Percentiles rank a stretch among this genome's conserved stretches.
Evolutionary conservation across 2,888 invertebrate species (phyloP).

Genomic region (Ophioninae sp.): DNA sequence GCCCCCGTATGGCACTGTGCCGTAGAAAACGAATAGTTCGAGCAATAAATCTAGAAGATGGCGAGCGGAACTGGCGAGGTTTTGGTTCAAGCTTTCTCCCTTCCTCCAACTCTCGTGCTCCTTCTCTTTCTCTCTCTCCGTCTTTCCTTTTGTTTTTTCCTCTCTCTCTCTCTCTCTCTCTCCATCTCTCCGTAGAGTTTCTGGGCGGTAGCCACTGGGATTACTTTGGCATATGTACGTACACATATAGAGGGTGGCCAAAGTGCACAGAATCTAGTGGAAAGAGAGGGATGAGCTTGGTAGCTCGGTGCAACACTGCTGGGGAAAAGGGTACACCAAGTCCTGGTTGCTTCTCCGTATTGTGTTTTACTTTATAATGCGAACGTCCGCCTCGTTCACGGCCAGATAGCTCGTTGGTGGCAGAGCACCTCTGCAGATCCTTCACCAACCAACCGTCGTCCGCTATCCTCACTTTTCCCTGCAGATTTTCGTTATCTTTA

Average conservation of each 20-base stretch:
- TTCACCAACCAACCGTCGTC: conserved; percentile 7
- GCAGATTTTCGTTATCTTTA: conserved; percentile 65
- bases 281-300: conserved; percentile 31
- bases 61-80: conserved; percentile 61
- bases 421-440: conserved; percentile 1
- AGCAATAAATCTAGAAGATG: conserved; percentile 71
- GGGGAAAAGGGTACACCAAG: conserved; percentile 21
- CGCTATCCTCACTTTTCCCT: background rate
- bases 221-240: conserved; percentile 36
- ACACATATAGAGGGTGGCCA: conserved; percentile 17
- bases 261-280: conserved; percentile 19
- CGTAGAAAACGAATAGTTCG: conserved; percentile 62
- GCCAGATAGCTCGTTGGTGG: conserved; percentile 4
- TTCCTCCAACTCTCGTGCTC: conserved; percentile 15
- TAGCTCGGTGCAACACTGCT: conserved; percentile 16
- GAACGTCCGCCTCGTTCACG: conserved; percentile 50
- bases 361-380: conserved; percentile 59
- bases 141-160: conserved; percentile 3
- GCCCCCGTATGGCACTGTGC: conserved; percentile 44
- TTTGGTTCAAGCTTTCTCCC: conserved; percentile 52
- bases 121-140: conserved; percentile 8
- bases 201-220: conserved; percentile 30
- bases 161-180: background rate
- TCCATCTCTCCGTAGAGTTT: background rate
- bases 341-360: conserved; percentile 35